Percentiles rank a stretch among this genome's conserved stretches.
These are phyloP conservation scores for Sander lucioperca DNA, from an alignment of 2,113 vertebrate species.

Conservation along the genomic window DNA sequence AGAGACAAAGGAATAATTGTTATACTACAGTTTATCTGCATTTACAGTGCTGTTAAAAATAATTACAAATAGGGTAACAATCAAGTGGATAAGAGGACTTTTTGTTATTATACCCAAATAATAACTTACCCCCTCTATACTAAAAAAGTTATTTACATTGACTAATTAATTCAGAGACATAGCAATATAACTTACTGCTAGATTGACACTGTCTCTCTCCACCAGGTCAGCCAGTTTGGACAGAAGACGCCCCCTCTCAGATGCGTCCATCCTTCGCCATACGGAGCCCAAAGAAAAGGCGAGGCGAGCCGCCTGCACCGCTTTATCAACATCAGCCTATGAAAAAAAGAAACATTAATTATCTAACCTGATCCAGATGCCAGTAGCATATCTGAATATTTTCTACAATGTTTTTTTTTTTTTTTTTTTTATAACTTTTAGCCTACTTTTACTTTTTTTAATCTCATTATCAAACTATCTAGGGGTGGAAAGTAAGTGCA, in stretches of 20 bases:
- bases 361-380: conserved; percentile 13
- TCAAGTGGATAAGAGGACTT: not conserved
- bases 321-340: conserved; percentile 95
- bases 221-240: conserved; percentile 95
- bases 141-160: not conserved
- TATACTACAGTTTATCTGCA: not conserved
- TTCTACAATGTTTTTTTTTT: not conserved
- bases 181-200: conserved; percentile 88
- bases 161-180: not conserved
- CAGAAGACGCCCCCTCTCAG: conserved; percentile 92
- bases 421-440: not conserved
- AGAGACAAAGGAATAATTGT: not conserved
- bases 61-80: not conserved
- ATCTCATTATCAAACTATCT: not conserved
- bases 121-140: not conserved
- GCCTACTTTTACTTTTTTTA: too few relatives aligned
- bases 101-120: not conserved
- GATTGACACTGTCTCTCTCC: conserved; percentile 92
- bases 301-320: conserved; percentile 92
- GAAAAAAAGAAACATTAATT: not conserved
- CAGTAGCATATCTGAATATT: not conserved
- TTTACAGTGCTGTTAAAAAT: not conserved
- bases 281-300: conserved; percentile 95
- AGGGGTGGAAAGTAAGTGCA: not conserved
- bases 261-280: conserved; percentile 98